phyloP scores from a whole-genome alignment of 2,113 vertebrate species.

The Neogobius melanostomus region DNA sequence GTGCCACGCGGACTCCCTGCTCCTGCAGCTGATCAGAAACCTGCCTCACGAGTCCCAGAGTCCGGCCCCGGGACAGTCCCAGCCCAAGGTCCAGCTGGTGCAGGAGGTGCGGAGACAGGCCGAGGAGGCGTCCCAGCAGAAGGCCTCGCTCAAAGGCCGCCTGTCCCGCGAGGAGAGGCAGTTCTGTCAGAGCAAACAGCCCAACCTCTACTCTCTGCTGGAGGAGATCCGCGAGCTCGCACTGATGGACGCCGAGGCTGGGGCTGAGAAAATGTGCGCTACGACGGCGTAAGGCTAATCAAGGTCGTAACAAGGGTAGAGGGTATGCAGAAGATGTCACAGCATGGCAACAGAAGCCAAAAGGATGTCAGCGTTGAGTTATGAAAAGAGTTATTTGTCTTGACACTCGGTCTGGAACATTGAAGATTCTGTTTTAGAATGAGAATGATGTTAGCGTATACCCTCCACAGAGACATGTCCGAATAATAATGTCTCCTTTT shows the following conservation, averaged over 20 bases:
- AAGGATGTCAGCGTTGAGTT: too few relatives aligned
- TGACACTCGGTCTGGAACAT: too few relatives aligned
- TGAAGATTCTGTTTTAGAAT: too few relatives aligned
- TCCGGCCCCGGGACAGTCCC: constrained; percentile 15
- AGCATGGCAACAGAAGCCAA: too few relatives aligned
- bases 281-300: constrained; percentile 23
- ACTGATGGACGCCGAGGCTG: constrained; percentile 57
- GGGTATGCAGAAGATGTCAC: too few relatives aligned
- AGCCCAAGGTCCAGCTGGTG: constrained; percentile 76
- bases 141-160: constrained; percentile 40
- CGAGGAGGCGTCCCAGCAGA: constrained; percentile 78
- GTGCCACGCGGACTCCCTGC: constrained; percentile 82
- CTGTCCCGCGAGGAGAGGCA: constrained; percentile 77
- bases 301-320: not conserved
- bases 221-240: constrained; percentile 92
- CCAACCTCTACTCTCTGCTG: constrained; percentile 86
- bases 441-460: too few relatives aligned
- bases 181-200: constrained; percentile 84
- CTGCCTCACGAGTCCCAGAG: constrained; percentile 42
- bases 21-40: constrained; percentile 83
- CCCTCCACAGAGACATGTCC: too few relatives aligned
- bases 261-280: constrained; percentile 7
- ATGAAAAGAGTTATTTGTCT: too few relatives aligned
- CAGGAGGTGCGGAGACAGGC: constrained; percentile 84
- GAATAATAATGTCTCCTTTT: not conserved